phyloP scores from a whole-genome alignment of 2,797 vertebrate species.

The Columba guinea region DNA sequence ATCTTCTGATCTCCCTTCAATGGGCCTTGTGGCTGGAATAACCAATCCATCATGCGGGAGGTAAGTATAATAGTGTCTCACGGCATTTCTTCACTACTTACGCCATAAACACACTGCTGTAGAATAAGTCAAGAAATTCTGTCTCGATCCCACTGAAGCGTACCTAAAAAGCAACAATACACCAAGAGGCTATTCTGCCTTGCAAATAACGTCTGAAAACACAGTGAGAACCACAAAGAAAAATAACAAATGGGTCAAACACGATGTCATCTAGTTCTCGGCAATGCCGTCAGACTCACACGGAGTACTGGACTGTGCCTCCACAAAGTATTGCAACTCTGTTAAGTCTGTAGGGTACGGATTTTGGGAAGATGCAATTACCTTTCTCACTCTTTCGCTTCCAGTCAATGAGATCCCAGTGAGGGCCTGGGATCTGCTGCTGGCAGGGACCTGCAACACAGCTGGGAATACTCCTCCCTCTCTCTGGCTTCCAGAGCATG shows the following conservation, averaged over 20 bases:
- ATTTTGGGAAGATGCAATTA: neutral
- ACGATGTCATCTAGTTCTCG: neutral
- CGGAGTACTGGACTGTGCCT: neutral
- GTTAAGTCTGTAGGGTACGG: neutral
- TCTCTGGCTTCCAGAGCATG: neutral
- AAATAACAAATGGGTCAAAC: rapidly evolving
- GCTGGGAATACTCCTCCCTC: neutral
- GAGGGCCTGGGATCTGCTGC: neutral
- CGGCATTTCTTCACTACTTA: slow-evolving; percentile 43
- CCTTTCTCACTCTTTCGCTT: neutral
- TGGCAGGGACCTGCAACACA: rapidly evolving
- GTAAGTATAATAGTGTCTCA: slow-evolving; percentile 67
- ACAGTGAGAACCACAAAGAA: neutral
- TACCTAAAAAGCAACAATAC: neutral
- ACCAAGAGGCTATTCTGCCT: neutral
- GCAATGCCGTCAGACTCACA: neutral
- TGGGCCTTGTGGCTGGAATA: slow-evolving; percentile 71
- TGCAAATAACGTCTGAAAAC: neutral
- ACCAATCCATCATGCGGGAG: slow-evolving; percentile 74
- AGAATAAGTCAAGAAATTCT: slow-evolving; percentile 34
- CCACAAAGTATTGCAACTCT: neutral
- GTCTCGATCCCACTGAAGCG: neutral
- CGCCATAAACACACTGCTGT: slow-evolving; percentile 1
- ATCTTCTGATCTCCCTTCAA: slow-evolving; percentile 76
- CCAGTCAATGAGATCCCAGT: neutral